A percentile compares a stretch with the other conserved stretches of the same genome.
phyloP scores from a whole-genome alignment of 2,113 vertebrate species.

The Oryctolagus cuniculus region DNA sequence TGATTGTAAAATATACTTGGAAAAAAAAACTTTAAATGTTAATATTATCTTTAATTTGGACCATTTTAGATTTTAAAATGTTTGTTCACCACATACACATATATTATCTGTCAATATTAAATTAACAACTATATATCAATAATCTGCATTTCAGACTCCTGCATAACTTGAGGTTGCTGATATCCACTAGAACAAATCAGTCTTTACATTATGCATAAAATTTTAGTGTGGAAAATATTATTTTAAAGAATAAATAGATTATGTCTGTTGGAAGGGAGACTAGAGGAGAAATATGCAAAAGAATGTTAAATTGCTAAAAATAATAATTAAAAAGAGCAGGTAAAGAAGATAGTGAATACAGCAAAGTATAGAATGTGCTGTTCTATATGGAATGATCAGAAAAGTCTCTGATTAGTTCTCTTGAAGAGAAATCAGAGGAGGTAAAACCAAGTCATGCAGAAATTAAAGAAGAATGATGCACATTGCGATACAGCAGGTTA shows the following conservation, averaged over 20 bases:
- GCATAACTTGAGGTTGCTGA: neutral
- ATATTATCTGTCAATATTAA: neutral
- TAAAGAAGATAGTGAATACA: neutral
- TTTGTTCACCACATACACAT: neutral
- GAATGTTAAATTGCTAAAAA: neutral
- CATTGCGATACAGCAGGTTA: too few species aligned
- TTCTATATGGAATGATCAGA: neutral
- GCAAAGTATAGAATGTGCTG: too few species aligned
- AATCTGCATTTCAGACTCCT: neutral
- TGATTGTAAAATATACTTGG: neutral
- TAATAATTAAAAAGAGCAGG: neutral
- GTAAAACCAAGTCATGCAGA: neutral
- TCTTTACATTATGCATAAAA: neutral
- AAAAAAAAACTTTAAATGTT: neutral
- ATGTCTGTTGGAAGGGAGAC: too few species aligned
- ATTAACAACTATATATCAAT: neutral
- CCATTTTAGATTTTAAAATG: neutral
- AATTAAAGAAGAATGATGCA: neutral
- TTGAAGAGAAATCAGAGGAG: neutral
- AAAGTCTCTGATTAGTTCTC: neutral
- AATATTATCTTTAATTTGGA: neutral
- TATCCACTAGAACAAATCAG: neutral
- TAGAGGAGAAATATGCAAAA: too few species aligned
- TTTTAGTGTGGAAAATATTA: neutral
- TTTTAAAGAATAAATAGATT: too few species aligned